These are phyloP conservation scores for Drosophila falleni DNA, from an alignment of 2,888 invertebrate species.

Conservation along the genomic window DNA sequence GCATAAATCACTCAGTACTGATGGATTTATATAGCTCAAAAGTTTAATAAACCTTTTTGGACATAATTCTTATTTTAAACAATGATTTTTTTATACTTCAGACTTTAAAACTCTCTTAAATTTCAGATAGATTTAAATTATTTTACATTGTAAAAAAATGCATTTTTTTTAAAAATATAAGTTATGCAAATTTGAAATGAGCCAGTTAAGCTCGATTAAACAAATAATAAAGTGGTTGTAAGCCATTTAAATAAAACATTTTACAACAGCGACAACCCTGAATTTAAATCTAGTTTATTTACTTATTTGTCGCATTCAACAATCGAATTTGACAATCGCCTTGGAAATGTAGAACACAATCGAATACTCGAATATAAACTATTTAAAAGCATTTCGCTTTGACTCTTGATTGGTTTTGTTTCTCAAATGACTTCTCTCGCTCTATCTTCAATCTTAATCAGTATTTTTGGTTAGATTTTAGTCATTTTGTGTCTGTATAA, in stretches of 20 bases:
- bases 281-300: slow-evolving; percentile 1
- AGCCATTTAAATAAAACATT: background rate
- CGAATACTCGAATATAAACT: background rate
- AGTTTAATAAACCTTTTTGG: too few relatives aligned
- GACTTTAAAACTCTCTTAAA: too few relatives aligned
- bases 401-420: slow-evolving; percentile 4
- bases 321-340: slow-evolving; percentile 13
- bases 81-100: too few relatives aligned
- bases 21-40: background rate
- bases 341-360: slow-evolving; percentile 2
- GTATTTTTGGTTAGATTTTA: background rate
- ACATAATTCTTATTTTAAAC: too few relatives aligned
- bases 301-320: slow-evolving; percentile 15
- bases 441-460: slow-evolving; percentile 3
- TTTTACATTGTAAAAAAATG: too few relatives aligned
- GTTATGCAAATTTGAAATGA: too few relatives aligned
- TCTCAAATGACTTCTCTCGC: background rate
- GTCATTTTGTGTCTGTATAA: slow-evolving; percentile 13
- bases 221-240: background rate
- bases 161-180: too few relatives aligned
- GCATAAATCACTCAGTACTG: background rate
- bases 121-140: too few relatives aligned
- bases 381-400: background rate
- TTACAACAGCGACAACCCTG: slow-evolving; percentile 2
- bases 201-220: too few relatives aligned